A percentile compares a stretch with the other conserved stretches of the same genome.
Conservation (phyloP, 2,797 vertebrate species). For the Streptopelia turtur region DNA sequence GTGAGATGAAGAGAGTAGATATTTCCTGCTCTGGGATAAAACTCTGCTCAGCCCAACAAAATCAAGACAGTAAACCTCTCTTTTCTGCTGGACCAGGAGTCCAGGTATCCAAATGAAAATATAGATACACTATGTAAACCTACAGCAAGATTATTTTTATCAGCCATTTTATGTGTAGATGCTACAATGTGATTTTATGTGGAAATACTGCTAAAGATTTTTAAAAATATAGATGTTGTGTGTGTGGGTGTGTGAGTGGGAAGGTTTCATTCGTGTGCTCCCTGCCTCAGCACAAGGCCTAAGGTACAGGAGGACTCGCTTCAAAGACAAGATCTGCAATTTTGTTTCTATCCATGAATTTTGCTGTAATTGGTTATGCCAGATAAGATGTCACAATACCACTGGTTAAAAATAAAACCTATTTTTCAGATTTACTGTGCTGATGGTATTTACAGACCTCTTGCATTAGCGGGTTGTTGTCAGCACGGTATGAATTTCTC, state of each 20-base stretch:
- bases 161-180: constrained; percentile 59
- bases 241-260: constrained; percentile 39
- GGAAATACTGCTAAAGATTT: constrained; percentile 56
- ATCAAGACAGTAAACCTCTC: not conserved
- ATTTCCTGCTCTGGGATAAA: not conserved
- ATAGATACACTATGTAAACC: constrained; percentile 63
- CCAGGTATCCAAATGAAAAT: constrained; percentile 44
- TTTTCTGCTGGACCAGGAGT: constrained; percentile 46
- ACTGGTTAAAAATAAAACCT: constrained; percentile 83
- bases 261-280: not conserved
- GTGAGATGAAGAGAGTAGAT: constrained; percentile 12
- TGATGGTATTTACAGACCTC: constrained; percentile 12
- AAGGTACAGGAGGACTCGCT: not conserved
- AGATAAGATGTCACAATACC: constrained; percentile 77
- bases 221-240: constrained; percentile 42
- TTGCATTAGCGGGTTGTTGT: not conserved
- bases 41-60: constrained; percentile 23
- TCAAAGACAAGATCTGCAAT: constrained; percentile 51
- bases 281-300: too few relatives aligned
- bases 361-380: constrained; percentile 77
- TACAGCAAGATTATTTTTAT: constrained; percentile 61
- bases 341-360: constrained; percentile 71
- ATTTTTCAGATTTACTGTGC: constrained; percentile 79
- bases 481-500: not conserved
- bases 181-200: constrained; percentile 67